Percentiles rank a stretch among this genome's conserved stretches.
phyloP scores from a whole-genome alignment of 2,888 invertebrate species.

The Clanis bilineata region DNA sequence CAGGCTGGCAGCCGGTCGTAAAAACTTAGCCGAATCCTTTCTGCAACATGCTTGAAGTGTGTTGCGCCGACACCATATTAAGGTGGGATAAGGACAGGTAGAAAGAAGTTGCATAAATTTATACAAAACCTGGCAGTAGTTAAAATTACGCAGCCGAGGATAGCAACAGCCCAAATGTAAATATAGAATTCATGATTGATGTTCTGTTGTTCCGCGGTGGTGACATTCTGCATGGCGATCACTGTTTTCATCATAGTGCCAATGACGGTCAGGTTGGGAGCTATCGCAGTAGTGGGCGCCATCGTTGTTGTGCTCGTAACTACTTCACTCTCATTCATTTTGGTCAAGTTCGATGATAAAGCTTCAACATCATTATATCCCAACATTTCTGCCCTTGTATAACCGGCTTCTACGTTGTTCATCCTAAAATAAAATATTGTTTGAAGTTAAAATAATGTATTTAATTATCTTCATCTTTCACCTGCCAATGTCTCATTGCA shows the following conservation, averaged over 20 bases:
- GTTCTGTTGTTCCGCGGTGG: slow-evolving; percentile 32
- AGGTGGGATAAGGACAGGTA: too few species aligned
- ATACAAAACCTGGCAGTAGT: slow-evolving; percentile 77
- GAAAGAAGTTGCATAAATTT: too few species aligned
- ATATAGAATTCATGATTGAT: slow-evolving; percentile 67
- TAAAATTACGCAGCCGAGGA: slow-evolving; percentile 81
- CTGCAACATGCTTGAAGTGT: too few species aligned
- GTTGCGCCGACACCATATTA: too few species aligned
- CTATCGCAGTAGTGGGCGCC: slow-evolving; percentile 24
- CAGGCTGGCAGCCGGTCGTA: too few species aligned
- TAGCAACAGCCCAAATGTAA: slow-evolving; percentile 82
- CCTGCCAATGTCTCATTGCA: too few species aligned
- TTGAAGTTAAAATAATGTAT: too few species aligned
- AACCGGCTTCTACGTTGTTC: slow-evolving; percentile 59
- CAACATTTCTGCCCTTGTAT: slow-evolving; percentile 19
- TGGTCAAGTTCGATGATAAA: slow-evolving; percentile 11
- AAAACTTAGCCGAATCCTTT: too few species aligned
- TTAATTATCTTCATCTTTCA: too few species aligned
- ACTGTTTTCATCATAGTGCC: slow-evolving; percentile 38
- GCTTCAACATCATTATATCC: slow-evolving; percentile 13
- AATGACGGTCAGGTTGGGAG: slow-evolving; percentile 51
- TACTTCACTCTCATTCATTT: slow-evolving; percentile 24
- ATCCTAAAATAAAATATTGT: slow-evolving; percentile 72
- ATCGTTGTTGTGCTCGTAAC: slow-evolving; percentile 12
- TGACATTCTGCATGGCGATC: slow-evolving; percentile 49